These are phyloP conservation scores for Aphaenogaster rudis DNA, from an alignment of 1,140 invertebrate species.

Conservation along the genomic window DNA sequence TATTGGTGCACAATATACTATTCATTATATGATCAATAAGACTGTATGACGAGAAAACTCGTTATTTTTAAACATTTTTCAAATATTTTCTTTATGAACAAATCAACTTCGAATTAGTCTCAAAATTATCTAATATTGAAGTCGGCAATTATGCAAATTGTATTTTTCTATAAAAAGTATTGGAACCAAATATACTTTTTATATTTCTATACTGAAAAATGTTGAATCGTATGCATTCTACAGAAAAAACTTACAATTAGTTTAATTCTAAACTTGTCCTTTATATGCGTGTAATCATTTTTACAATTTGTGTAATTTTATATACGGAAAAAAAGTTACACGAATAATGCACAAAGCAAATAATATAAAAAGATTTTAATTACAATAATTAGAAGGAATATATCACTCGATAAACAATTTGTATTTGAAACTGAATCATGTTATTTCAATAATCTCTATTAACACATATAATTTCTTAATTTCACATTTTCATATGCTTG, in stretches of 20 bases:
- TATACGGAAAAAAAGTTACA: not conserved
- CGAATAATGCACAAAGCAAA: not conserved
- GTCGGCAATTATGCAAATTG: too few relatives aligned
- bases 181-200: not conserved
- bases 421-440: not conserved
- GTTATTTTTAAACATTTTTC: too few relatives aligned
- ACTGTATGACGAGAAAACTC: too few relatives aligned
- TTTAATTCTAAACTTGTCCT: not conserved
- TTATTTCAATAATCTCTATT: not conserved
- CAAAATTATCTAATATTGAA: too few relatives aligned
- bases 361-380: too few relatives aligned
- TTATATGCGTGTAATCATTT: not conserved
- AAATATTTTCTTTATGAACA: too few relatives aligned
- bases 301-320: not conserved
- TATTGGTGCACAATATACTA: too few relatives aligned
- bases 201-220: not conserved
- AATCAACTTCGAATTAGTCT: too few relatives aligned
- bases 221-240: not conserved
- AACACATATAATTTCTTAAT: not conserved
- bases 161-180: too few relatives aligned
- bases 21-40: too few relatives aligned
- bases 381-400: not conserved
- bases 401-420: not conserved
- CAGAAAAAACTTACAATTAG: not conserved
- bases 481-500: not conserved